Conservation (phyloP, 1,140 invertebrate genomes). For the Parapsyche elsis region DNA sequence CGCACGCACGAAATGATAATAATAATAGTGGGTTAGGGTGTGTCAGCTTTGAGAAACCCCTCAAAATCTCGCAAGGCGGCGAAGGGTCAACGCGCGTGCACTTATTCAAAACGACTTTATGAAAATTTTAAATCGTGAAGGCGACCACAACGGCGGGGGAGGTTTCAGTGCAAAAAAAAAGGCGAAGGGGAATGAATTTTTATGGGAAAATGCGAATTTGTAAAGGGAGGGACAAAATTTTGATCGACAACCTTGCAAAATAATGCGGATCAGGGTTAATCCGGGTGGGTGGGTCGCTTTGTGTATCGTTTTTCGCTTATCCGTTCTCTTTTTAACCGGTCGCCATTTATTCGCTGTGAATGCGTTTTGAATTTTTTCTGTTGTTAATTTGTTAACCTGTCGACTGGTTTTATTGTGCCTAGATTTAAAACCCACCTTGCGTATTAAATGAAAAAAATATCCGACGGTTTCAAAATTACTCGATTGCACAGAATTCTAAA, state of each 20-base stretch:
- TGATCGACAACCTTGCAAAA: not conserved
- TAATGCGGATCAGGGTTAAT: not conserved
- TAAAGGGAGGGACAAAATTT: not conserved
- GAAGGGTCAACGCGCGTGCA: conserved; percentile 13
- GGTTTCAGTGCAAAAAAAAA: not conserved
- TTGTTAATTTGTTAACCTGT: not conserved
- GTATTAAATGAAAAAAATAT: not conserved
- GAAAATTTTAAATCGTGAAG: conserved; percentile 1
- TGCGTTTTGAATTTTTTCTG: not conserved
- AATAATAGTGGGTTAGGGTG: conserved; percentile 1
- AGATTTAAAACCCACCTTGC: not conserved
- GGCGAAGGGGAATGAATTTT: not conserved
- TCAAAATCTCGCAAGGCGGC: not conserved
- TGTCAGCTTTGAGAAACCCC: not conserved
- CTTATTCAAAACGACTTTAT: conserved; percentile 9
- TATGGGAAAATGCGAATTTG: not conserved
- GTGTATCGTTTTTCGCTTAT: not conserved
- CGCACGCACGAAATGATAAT: conserved; percentile 15
- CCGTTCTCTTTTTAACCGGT: too few species aligned
- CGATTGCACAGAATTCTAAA: too few species aligned
- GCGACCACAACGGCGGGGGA: not conserved
- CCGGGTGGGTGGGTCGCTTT: not conserved
- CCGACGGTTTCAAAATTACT: not conserved
- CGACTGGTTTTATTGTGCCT: not conserved
- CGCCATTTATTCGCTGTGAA: not conserved